These are phyloP conservation scores for Brotula barbata DNA, from an alignment of 2,797 vertebrate genomes.

Conservation along the genomic window DNA sequence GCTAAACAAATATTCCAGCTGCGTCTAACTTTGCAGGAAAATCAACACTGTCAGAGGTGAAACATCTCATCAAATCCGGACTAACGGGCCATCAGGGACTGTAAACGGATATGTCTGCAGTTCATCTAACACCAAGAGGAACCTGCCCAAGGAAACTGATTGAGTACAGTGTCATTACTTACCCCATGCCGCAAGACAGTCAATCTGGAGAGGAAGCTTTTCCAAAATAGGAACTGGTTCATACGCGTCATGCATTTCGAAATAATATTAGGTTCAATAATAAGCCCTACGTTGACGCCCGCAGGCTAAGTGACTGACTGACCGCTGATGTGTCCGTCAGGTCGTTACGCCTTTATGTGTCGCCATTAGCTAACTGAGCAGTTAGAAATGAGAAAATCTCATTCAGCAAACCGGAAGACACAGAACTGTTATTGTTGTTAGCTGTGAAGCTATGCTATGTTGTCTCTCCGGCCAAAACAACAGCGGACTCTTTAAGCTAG, in stretches of 20 bases:
- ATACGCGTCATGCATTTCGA: slow-evolving; percentile 94
- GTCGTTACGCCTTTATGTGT: slow-evolving; percentile 17
- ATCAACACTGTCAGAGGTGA: not conserved
- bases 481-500: slow-evolving; percentile 59
- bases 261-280: slow-evolving; percentile 2
- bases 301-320: slow-evolving; percentile 29
- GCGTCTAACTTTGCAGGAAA: not conserved
- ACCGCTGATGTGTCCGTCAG: slow-evolving; percentile 21
- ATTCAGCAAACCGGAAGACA: not conserved
- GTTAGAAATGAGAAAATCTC: slow-evolving; percentile 1
- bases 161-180: slow-evolving; percentile 58
- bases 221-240: slow-evolving; percentile 94
- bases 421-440: not conserved
- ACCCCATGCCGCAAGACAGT: slow-evolving; percentile 98
- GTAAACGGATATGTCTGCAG: not conserved
- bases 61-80: not conserved
- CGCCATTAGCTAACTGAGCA: slow-evolving; percentile 37
- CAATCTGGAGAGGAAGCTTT: slow-evolving; percentile 95
- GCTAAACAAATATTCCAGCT: too few relatives aligned
- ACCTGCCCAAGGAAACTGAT: slow-evolving; percentile 6
- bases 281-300: slow-evolving; percentile 6
- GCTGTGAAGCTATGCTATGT: not conserved
- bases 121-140: not conserved
- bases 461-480: slow-evolving; percentile 61
- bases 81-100: slow-evolving; percentile 3